Conservation (phyloP, 2,888 invertebrate species). For the Brenthis daphne region DNA sequence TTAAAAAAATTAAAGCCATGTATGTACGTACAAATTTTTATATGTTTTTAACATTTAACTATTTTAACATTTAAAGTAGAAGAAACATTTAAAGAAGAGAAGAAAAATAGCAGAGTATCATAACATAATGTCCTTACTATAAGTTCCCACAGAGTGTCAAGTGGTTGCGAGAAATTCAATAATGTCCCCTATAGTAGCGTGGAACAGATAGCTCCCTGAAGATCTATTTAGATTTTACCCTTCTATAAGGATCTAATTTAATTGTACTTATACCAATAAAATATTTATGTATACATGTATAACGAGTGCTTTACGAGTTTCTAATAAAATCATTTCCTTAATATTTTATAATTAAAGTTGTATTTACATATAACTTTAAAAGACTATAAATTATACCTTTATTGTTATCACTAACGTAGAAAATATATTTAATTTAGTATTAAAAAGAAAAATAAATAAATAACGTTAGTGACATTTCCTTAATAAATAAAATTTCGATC, state of each 20-base stretch:
- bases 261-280: slow-evolving; percentile 19
- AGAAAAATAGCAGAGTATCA: neutral
- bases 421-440: too few relatives aligned
- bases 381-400: neutral
- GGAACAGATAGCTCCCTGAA: slow-evolving; percentile 39
- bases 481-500: slow-evolving; percentile 26
- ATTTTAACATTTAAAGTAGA: too few relatives aligned
- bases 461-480: neutral
- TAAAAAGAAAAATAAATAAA: too few relatives aligned
- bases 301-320: neutral
- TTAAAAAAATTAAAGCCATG: too few relatives aligned
- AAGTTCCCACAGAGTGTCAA: slow-evolving; percentile 35
- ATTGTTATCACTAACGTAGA: too few relatives aligned
- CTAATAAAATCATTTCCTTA: neutral
- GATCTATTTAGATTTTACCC: slow-evolving; percentile 35
- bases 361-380: too few relatives aligned
- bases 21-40: too few relatives aligned
- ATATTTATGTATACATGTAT: slow-evolving; percentile 1
- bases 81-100: neutral
- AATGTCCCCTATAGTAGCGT: slow-evolving; percentile 38
- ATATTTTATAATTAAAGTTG: too few relatives aligned
- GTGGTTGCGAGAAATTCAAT: slow-evolving; percentile 40
- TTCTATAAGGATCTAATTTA: slow-evolving; percentile 30
- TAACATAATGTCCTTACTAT: slow-evolving; percentile 8
- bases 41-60: too few relatives aligned